Evolutionary conservation across 2,797 vertebrate species (phyloP).

Genomic region (Squalus acanthias): DNA sequence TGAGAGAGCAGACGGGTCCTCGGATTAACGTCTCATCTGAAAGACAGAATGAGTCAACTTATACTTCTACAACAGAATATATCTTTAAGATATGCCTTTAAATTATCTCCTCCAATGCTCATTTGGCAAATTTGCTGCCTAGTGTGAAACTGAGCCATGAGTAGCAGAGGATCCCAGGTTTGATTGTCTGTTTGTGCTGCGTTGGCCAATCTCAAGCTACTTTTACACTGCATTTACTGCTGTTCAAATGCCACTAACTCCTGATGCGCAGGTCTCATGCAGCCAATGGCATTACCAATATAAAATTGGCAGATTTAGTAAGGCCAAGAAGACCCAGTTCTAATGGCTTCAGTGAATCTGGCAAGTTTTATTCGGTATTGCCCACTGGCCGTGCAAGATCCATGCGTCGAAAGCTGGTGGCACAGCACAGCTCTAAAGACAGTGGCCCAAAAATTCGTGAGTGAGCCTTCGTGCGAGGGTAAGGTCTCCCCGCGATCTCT

Average conservation of each 20-base stretch:
- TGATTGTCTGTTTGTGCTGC: not conserved
- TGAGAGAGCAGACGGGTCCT: too few species aligned
- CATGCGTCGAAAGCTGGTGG: not conserved
- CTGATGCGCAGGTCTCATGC: not conserved
- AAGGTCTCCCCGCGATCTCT: too few species aligned
- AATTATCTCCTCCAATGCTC: not conserved
- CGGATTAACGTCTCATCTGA: too few species aligned
- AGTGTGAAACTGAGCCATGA: not conserved
- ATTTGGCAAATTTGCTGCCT: not conserved
- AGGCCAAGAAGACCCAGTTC: not conserved
- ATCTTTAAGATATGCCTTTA: not conserved
- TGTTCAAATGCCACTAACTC: not conserved
- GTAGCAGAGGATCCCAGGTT: not conserved
- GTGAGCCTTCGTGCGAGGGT: too few species aligned
- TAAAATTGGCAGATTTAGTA: not conserved
- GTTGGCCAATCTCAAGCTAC: not conserved
- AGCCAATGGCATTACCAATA: not conserved
- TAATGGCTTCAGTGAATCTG: not conserved
- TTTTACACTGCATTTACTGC: not conserved
- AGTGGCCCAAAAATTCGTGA: not conserved
- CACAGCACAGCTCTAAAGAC: not conserved
- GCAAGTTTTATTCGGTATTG: not conserved
- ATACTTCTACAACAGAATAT: too few species aligned
- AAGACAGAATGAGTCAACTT: too few species aligned
- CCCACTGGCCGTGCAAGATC: not conserved